A percentile compares a stretch with the other conserved stretches of the same genome.
phyloP scores from a whole-genome alignment of 2,113 vertebrate species.

The Emydura subglobosa region DNA sequence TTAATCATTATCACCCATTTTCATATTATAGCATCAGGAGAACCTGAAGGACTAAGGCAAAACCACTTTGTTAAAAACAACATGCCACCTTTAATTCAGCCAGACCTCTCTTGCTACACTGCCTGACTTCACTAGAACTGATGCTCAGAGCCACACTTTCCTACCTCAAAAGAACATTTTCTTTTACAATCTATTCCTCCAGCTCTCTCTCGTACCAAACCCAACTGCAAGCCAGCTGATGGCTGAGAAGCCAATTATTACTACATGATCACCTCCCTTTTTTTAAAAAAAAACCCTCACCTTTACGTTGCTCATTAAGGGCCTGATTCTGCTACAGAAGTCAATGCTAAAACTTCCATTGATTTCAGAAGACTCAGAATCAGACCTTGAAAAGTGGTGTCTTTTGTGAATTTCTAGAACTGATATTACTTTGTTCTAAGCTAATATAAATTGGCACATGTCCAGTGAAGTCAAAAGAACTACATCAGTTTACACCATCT shows the following conservation, averaged over 20 bases:
- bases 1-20: neutral
- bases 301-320: neutral
- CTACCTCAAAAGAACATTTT: fast-evolving
- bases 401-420: neutral
- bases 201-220: neutral
- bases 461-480: neutral
- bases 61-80: neutral
- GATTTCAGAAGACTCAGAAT: neutral
- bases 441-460: neutral
- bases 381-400: neutral
- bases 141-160: fast-evolving
- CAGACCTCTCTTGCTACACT: neutral
- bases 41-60: neutral
- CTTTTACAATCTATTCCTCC: neutral
- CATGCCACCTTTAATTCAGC: neutral
- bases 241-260: neutral
- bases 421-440: neutral
- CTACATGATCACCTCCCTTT: neutral
- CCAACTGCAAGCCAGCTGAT: neutral
- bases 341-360: neutral
- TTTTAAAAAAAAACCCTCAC: neutral
- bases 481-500: neutral
- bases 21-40: neutral
- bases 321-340: neutral
- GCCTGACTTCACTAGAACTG: neutral